Conservation (phyloP, 30 jellyfish, hydroid and myxozoan species). For the Nemopilema nomurai region DNA sequence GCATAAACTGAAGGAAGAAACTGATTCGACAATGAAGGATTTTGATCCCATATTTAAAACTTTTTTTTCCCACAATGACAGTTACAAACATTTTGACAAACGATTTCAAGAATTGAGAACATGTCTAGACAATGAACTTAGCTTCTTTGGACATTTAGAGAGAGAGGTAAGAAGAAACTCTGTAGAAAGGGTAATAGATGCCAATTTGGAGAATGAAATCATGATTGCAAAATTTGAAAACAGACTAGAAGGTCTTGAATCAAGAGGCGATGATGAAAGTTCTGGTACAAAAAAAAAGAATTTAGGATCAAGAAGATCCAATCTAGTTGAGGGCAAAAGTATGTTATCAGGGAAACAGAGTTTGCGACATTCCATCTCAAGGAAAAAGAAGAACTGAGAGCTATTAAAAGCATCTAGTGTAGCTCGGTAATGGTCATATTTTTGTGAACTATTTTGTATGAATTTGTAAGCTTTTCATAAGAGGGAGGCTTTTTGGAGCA, state of each 20-base stretch:
- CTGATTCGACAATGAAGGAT: conserved; percentile 19
- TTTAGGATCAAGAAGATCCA: not conserved
- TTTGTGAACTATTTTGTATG: too few relatives aligned
- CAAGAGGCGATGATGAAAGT: conserved; percentile 13
- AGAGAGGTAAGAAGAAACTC: conserved; percentile 23
- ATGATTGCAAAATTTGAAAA: conserved; percentile 43
- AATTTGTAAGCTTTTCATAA: too few relatives aligned
- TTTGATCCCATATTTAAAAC: conserved; percentile 10
- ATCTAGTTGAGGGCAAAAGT: not conserved
- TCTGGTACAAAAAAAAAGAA: not conserved
- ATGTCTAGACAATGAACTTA: conserved; percentile 3
- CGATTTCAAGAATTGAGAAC: not conserved
- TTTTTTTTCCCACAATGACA: not conserved
- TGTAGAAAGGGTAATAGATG: conserved; percentile 54
- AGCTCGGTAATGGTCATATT: too few relatives aligned
- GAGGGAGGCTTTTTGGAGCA: too few relatives aligned
- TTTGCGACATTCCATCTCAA: conserved; percentile 15
- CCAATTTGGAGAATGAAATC: conserved; percentile 49
- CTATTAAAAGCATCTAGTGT: not conserved
- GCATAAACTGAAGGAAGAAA: conserved; percentile 30
- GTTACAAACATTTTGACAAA: not conserved
- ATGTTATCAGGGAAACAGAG: not conserved
- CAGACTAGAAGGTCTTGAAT: conserved; percentile 19
- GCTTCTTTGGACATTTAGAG: conserved; percentile 11
- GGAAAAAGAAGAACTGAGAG: not conserved